Evolutionary conservation across 2,888 invertebrate species (phyloP), one percentile per base, ranked within the genome.

Genomic region (Notodromas monacha): DNA sequence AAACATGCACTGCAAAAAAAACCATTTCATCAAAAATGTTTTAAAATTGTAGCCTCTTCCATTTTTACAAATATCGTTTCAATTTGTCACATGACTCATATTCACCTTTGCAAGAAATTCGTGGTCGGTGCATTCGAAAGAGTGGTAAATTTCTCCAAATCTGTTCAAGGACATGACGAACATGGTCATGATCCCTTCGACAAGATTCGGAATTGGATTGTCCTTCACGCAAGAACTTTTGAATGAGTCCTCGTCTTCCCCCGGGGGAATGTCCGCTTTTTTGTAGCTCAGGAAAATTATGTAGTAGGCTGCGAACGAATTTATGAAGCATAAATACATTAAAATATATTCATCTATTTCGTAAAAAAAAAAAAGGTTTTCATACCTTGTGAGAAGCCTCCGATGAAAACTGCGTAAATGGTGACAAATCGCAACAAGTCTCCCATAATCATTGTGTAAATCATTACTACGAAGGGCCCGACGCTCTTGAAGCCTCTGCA

Each of bases 381-480:
- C 40, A 43, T 51, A 72, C 76, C 68, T 63, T 92, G 89, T 2
- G 89, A 84, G 46, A 92, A 92, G 34, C 79, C 79, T 64, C 89
- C 68, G 4, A 96, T 76, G 46, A 96, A 92, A 3, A 96, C 81
- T 36, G 81, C 54, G 47, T 92, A 96, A 45, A 96, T 96, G 29
- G 73, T 69, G 36, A 86, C 81, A 50, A 96, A 96, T 37, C 92
- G 61, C 14, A 89, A 55, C 15, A 92, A 56, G 52, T 96, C 92
- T 33, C 89, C 84, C 62, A 73, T 70, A 30, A 92, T 73, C 81
- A 96, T 92, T 38, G 86, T 64, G 52, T 92, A 92, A 40, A 96
- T 84, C 89, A 92, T 92, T 39, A 89, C 79, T n/a, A 92, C 92
- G 61, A 92, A 92, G 0, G 92, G 92, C 3, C 92, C 92, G 2